Conservation (phyloP, 2,797 vertebrate species). For the Microhierax caerulescens region DNA sequence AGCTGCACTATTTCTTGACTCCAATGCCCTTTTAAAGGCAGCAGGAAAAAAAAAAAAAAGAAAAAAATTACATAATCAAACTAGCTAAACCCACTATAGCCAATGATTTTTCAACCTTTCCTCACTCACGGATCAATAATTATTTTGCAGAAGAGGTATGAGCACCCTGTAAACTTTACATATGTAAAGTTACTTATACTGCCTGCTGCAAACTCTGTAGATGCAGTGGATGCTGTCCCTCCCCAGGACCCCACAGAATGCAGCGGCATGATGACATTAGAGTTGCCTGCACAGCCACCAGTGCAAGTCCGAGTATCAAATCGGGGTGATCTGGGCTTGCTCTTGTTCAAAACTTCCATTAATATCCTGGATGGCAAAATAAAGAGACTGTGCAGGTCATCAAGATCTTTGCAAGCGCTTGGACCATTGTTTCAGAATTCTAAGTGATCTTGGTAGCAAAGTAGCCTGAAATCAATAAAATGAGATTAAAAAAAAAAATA, state of each 20-base stretch:
- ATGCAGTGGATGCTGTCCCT: background rate
- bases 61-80: background rate
- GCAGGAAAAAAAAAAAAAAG: background rate
- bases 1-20: background rate
- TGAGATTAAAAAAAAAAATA: background rate
- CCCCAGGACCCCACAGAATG: background rate
- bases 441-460: background rate
- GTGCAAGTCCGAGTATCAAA: background rate
- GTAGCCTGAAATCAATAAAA: background rate
- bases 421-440: background rate
- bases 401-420: background rate
- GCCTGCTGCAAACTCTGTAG: background rate
- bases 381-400: background rate
- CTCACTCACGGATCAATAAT: background rate
- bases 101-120: background rate
- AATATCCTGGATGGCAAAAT: background rate
- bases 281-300: background rate
- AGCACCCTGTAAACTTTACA: background rate
- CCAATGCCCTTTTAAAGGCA: background rate
- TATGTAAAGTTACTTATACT: background rate
- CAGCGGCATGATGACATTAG: rapidly evolving
- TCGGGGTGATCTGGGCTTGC: background rate
- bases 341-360: background rate
- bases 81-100: background rate
- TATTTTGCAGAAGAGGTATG: background rate